Percentiles rank a stretch among this genome's conserved stretches.
Evolutionary conservation across 64 coral and sea anemone species (phyloP).

Genomic region (Actinia equina): DNA sequence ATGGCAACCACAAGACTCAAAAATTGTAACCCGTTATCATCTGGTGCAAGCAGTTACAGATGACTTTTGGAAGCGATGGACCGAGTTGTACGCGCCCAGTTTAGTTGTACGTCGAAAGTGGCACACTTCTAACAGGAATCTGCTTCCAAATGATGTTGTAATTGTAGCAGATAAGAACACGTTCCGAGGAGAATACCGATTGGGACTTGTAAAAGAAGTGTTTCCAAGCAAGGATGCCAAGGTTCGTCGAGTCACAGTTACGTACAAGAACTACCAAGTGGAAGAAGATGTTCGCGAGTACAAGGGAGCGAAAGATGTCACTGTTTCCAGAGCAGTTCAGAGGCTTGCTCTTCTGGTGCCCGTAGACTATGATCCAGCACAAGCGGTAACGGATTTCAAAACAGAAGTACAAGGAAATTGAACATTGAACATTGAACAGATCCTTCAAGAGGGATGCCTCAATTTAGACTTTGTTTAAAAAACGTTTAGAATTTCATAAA

Average conservation of each 20-base stretch:
- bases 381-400: background rate
- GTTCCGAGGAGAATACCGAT: slow-evolving; percentile 52
- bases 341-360: slow-evolving; percentile 46
- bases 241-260: background rate
- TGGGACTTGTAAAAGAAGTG: slow-evolving; percentile 69
- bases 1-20: slow-evolving; percentile 54
- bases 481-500: background rate
- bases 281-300: slow-evolving; percentile 51
- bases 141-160: slow-evolving; percentile 57
- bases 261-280: slow-evolving; percentile 62
- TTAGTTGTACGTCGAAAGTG: slow-evolving; percentile 57
- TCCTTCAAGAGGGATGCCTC: background rate
- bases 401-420: background rate
- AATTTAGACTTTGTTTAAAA: background rate
- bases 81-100: slow-evolving; percentile 59
- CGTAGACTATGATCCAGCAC: background rate
- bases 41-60: slow-evolving; percentile 57
- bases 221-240: slow-evolving; percentile 51
- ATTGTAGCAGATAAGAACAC: slow-evolving; percentile 74
- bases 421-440: background rate
- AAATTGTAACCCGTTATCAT: slow-evolving; percentile 17
- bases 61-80: slow-evolving; percentile 61
- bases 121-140: slow-evolving; percentile 35
- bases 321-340: slow-evolving; percentile 60
- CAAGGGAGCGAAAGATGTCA: slow-evolving; percentile 51